phyloP scores from a whole-genome alignment of 2,113 vertebrate genomes.

The Neomonachus schauinslandi region DNA sequence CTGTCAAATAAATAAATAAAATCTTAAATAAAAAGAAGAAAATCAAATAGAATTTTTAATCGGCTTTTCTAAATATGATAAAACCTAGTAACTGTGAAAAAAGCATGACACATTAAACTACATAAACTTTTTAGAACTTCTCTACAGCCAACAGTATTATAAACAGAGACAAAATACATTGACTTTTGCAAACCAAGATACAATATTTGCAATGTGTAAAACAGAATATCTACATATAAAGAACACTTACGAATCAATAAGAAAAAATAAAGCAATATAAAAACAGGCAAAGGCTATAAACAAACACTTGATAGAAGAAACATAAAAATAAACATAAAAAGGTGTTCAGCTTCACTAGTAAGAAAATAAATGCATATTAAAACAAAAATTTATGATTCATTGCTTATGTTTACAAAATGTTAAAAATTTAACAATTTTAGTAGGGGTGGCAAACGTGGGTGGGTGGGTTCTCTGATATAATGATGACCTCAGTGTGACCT shows the following conservation, averaged over 20 bases:
- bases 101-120: background rate
- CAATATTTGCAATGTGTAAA: background rate
- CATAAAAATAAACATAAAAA: constrained; percentile 12
- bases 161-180: background rate
- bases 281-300: background rate
- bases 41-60: background rate
- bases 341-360: background rate
- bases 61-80: background rate
- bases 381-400: background rate
- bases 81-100: background rate
- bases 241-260: background rate
- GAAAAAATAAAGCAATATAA: constrained; percentile 9
- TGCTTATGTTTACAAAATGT: background rate
- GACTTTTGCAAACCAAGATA: background rate
- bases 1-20: no score
- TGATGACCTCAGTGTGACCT: background rate
- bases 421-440: background rate
- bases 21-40: no score
- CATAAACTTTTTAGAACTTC: background rate
- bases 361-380: constrained; percentile 30
- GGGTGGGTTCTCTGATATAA: background rate
- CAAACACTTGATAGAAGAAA: background rate
- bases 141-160: background rate
- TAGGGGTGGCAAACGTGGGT: background rate
- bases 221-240: background rate